Conservation (phyloP, 2,888 invertebrate genomes). For the Sarcophaga variegata region DNA sequence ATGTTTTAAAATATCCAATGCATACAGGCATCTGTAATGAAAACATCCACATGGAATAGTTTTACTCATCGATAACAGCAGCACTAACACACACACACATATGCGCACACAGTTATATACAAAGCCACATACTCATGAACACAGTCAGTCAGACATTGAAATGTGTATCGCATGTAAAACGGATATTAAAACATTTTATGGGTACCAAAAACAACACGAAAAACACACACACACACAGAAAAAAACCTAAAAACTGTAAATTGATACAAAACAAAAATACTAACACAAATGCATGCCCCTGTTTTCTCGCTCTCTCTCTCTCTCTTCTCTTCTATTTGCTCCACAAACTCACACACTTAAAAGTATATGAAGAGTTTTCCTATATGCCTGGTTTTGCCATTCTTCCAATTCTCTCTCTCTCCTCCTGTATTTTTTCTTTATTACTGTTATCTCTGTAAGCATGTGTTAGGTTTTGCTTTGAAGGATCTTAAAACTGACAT, state of each 20-base stretch:
- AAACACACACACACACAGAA: background rate
- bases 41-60: background rate
- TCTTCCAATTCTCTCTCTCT: background rate
- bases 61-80: background rate
- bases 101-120: too few relatives aligned
- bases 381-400: too few relatives aligned
- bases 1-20: background rate
- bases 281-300: background rate
- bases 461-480: background rate
- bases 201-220: conserved; percentile 36
- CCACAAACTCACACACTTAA: too few relatives aligned
- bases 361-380: too few relatives aligned
- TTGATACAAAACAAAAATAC: conserved; percentile 40
- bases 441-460: background rate
- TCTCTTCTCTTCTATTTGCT: too few relatives aligned
- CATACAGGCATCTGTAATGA: background rate
- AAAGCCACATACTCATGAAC: too few relatives aligned
- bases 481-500: conserved; percentile 30
- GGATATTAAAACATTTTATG: conserved; percentile 66
- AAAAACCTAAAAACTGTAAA: conserved; percentile 52
- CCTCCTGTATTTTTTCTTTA: background rate
- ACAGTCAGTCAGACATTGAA: conserved; percentile 6
- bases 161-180: conserved; percentile 51
- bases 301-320: too few relatives aligned
- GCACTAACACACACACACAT: background rate